Evolutionary conservation across 1,140 invertebrate genomes (phyloP), one percentile per base, ranked within the genome.

Genomic region (Drosophila bocki): DNA sequence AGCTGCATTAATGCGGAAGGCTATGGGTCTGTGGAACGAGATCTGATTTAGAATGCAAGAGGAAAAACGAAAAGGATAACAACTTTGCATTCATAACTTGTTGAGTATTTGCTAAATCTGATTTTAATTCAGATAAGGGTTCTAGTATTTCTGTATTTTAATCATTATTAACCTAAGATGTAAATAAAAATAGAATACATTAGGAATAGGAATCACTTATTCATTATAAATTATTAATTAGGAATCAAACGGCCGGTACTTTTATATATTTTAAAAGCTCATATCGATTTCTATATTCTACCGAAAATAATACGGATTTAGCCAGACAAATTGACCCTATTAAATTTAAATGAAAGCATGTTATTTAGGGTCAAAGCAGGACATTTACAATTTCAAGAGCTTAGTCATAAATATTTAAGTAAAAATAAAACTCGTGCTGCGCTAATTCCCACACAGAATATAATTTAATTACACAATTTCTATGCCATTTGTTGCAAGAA

Each of bases 1-100:
- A 22, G 67, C 69, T 72, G 70, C 70, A 72, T 72, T 72, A 72
- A 72, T 72, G 70, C 70, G 67, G 64, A 17, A 11, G 53, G 22
- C 54, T 19, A 29, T 22, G 44, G 68, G 44, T 35, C 11, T 45
- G 63, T 47, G 8, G 61, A n/a, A 42, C 39, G 11, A n/a, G 19
- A 59, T 71, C 45, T 71, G 67, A 71, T 72, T 72, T 71, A 22
- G 53, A 72, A 72, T 59, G 67, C 65, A 59, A 35, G 41, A 37
- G 29, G 15, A 41, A 12, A 41, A 8, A 37, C 53, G 22, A 59
- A 42, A 22, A 29, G 67, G 51, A 58, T n/a, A 50, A 57, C 47
- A 72, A 29, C 35, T 50, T 70, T 32, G 51, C 7, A 29, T 44
- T 41, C 53, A 59, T 51, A 60, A 71, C 53, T 72, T 72, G 67